These are phyloP conservation scores for Heterotis niloticus DNA, from an alignment of 2,113 vertebrate genomes.

Conservation along the genomic window DNA sequence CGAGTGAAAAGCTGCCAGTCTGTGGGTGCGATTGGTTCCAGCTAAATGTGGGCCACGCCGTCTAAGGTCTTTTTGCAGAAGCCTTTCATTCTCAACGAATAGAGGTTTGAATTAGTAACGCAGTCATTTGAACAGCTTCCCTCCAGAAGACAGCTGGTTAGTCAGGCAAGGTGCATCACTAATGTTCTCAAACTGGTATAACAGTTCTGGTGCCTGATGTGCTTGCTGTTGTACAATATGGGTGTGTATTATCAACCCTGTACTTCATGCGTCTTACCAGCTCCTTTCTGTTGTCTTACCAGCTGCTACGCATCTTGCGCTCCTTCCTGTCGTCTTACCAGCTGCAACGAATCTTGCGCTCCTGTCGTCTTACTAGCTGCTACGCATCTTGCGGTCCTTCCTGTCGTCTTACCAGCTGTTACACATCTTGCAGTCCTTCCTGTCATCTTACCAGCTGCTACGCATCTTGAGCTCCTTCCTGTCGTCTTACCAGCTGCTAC, in stretches of 20 bases:
- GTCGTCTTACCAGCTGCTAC: no score
- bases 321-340: no score
- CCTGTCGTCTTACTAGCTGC: no score
- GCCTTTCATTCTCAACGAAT: not conserved
- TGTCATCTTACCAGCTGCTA: no score
- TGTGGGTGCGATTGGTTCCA: not conserved
- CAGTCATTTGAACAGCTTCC: not conserved
- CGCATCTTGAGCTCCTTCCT: no score
- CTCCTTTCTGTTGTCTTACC: no score
- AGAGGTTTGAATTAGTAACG: not conserved
- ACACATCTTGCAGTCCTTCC: no score
- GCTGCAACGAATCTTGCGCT: no score
- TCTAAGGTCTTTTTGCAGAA: not conserved
- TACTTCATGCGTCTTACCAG: no score
- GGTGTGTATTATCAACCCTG: not conserved
- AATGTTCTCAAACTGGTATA: not conserved
- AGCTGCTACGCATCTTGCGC: no score
- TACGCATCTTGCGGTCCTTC: no score
- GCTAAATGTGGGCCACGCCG: not conserved
- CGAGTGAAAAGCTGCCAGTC: not conserved
- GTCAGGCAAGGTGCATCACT: not conserved
- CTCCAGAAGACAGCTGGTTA: not conserved
- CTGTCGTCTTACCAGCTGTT: no score
- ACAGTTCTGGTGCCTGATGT: not conserved
- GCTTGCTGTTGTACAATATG: not conserved